Percentiles rank a stretch among this genome's conserved stretches.
phyloP scores from a whole-genome alignment of 2,888 invertebrate species.

The Pseudococcus jackbeardsleyi region DNA sequence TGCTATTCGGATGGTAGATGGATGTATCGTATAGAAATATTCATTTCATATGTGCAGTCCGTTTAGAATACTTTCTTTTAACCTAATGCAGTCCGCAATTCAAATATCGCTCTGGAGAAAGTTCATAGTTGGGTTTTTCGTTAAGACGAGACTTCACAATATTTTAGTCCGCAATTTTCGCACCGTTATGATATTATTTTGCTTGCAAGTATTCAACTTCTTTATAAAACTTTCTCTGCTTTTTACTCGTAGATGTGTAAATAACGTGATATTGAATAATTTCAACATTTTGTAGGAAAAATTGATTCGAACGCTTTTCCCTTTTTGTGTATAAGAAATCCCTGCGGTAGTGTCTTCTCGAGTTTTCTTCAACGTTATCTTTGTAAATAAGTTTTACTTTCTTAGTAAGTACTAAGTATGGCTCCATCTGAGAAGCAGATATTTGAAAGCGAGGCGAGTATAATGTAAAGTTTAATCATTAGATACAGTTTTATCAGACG shows the following conservation, averaged over 20 bases:
- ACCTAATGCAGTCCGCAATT: not conserved
- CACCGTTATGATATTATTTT: constrained; percentile 7
- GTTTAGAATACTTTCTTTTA: not conserved
- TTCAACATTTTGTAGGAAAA: constrained; percentile 1
- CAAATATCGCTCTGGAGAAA: not conserved
- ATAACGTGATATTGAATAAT: constrained; percentile 17
- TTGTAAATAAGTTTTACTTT: constrained; percentile 10
- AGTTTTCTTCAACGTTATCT: constrained; percentile 1
- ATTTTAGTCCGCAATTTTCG: constrained; percentile 6
- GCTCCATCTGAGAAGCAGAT: not conserved
- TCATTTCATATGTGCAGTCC: not conserved
- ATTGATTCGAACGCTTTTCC: constrained; percentile 8
- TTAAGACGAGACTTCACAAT: not conserved
- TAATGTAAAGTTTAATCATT: constrained; percentile 10
- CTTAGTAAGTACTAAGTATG: not conserved
- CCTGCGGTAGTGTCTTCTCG: constrained; percentile 17
- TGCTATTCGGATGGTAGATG: no score
- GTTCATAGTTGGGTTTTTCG: not conserved
- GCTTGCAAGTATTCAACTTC: constrained; percentile 1
- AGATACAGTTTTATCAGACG: not conserved
- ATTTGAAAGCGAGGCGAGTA: not conserved
- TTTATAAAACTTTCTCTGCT: not conserved
- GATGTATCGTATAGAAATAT: no score
- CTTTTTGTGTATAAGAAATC: constrained; percentile 5
- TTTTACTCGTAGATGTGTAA: constrained; percentile 2